Conservation (phyloP, 1,140 invertebrate species). For the Philopotamus ludificatus region DNA sequence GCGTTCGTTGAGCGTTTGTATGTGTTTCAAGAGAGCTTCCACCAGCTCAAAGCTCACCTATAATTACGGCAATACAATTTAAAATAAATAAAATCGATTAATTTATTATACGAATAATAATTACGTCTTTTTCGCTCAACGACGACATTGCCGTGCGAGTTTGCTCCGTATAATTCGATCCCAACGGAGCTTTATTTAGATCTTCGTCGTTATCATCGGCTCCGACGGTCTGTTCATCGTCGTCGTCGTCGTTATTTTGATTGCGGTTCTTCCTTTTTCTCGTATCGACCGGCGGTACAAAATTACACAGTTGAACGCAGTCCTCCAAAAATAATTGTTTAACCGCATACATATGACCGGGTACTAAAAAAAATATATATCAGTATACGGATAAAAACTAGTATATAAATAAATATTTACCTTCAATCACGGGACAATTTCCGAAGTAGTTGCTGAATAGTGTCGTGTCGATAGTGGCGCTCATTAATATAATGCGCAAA, state of each 20-base stretch:
- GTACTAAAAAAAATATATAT: conserved; percentile 60
- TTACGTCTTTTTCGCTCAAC: conserved; percentile 76
- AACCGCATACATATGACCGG: conserved; percentile 78
- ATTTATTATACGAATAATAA: conserved; percentile 15
- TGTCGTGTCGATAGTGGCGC: conserved; percentile 91
- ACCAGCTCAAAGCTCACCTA: conserved; percentile 90
- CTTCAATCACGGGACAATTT: conserved; percentile 70
- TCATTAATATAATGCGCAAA: conserved; percentile 93
- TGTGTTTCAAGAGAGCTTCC: conserved; percentile 76
- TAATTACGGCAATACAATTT: conserved; percentile 27
- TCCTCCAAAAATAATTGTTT: conserved; percentile 90
- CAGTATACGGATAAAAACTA: conserved; percentile 5
- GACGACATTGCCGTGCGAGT: conserved; percentile 72
- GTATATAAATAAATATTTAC: conserved; percentile 44
- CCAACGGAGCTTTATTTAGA: conserved; percentile 65
- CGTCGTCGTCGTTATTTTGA: conserved; percentile 59
- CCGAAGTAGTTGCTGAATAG: conserved; percentile 92
- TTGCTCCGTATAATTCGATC: conserved; percentile 56
- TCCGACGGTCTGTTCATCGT: conserved; percentile 56
- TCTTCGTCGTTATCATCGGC: conserved; percentile 75
- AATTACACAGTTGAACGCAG: conserved; percentile 70
- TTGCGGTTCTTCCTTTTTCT: conserved; percentile 64
- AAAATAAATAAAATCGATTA: background rate
- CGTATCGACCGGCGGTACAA: conserved; percentile 70
- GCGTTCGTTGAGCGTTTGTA: conserved; percentile 67